Evolutionary conservation across 1,140 invertebrate genomes (phyloP).

Genomic region (Platorchestia sp.): DNA sequence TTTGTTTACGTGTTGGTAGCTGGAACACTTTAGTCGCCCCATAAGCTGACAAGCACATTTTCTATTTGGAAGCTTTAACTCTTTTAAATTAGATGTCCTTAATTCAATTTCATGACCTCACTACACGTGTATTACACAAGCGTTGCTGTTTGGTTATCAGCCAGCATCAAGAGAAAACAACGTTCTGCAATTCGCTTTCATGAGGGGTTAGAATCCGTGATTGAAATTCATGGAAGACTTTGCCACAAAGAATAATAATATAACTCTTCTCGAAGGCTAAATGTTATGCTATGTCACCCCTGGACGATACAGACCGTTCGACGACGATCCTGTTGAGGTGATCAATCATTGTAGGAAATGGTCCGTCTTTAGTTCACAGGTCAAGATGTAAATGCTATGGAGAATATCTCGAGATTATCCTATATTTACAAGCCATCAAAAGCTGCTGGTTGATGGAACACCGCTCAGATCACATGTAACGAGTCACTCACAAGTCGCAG

Average conservation of each 20-base stretch:
- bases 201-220: background rate
- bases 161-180: background rate
- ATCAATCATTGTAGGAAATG: conserved; percentile 10
- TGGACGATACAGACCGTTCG: background rate
- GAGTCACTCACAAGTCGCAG: conserved; percentile 32
- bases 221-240: background rate
- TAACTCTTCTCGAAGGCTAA: background rate
- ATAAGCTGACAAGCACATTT: background rate
- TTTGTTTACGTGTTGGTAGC: background rate
- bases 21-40: background rate
- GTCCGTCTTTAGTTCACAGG: background rate
- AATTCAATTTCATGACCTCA: background rate
- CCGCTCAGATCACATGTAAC: conserved; percentile 1
- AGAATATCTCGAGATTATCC: conserved; percentile 16
- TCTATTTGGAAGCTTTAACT: background rate
- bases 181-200: background rate
- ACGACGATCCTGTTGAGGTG: background rate
- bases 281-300: background rate
- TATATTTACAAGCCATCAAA: conserved; percentile 40
- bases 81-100: background rate
- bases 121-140: background rate
- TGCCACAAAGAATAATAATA: background rate
- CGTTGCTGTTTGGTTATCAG: background rate
- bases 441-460: conserved; percentile 23
- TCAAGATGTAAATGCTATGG: conserved; percentile 19